phyloP scores from a whole-genome alignment of 2,797 vertebrate genomes.

The Galagoides demidoff region DNA sequence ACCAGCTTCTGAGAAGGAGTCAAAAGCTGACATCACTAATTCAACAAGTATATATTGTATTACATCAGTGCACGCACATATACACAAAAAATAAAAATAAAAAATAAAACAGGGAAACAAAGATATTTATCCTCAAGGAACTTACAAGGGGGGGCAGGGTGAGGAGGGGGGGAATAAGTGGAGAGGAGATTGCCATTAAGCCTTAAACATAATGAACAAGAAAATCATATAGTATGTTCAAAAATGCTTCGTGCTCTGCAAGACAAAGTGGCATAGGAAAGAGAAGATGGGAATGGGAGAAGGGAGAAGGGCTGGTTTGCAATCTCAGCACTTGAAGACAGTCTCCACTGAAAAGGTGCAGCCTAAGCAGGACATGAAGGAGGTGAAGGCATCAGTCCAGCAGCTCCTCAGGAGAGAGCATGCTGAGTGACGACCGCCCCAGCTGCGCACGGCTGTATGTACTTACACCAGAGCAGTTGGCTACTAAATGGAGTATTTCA shows the following conservation, averaged over 20 bases:
- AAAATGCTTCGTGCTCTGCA: background rate
- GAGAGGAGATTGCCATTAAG: background rate
- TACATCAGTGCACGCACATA: background rate
- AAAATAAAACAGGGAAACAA: slow-evolving; percentile 13
- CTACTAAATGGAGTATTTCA: background rate
- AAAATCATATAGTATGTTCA: background rate
- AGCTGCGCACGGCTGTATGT: background rate
- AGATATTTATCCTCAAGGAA: background rate
- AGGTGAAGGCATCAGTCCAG: background rate
- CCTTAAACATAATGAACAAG: background rate
- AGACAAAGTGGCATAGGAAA: background rate
- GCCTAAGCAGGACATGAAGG: background rate
- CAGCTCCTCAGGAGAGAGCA: background rate
- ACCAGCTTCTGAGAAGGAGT: background rate
- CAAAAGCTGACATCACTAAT: background rate
- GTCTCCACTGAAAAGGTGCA: background rate
- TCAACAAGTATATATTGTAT: slow-evolving; percentile 6
- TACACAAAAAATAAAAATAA: background rate
- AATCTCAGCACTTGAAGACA: background rate
- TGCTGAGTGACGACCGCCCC: background rate
- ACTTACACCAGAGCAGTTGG: background rate
- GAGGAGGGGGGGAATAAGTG: background rate
- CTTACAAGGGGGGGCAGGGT: background rate
- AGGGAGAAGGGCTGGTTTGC: background rate
- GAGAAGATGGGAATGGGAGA: background rate